Conservation (phyloP, 35 echinoderm and acorn worm species). For the Eucidaris tribuloides region DNA sequence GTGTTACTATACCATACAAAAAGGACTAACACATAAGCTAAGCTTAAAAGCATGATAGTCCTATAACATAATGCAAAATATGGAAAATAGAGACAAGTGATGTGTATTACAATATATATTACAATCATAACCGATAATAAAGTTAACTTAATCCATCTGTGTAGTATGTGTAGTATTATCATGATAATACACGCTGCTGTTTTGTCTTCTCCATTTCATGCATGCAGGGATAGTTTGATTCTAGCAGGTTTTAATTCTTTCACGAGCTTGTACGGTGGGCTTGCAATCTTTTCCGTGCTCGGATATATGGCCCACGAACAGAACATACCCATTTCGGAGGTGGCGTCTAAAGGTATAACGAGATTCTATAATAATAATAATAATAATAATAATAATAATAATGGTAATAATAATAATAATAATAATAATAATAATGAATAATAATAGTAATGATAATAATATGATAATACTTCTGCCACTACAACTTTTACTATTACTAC, state of each 20-base stretch:
- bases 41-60: no score
- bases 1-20: no score
- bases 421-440: no score
- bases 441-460: background rate
- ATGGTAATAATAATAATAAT: background rate
- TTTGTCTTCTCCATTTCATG: background rate
- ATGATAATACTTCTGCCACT: no score
- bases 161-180: background rate
- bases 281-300: conserved; percentile 81
- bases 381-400: background rate
- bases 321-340: conserved; percentile 50
- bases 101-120: no score
- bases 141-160: no score
- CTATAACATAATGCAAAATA: no score
- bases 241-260: conserved; percentile 61
- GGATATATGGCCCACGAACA: conserved; percentile 86
- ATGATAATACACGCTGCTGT: background rate
- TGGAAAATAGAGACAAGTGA: no score
- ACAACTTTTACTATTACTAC: no score
- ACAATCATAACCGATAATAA: no score
- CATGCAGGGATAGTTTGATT: conserved; percentile 75
- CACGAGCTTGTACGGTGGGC: conserved; percentile 79
- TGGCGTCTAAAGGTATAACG: conserved; percentile 65
- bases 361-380: background rate
- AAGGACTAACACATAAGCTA: no score